Conservation (phyloP, 2,797 vertebrate species). For the Hemibagrus guttatus region DNA sequence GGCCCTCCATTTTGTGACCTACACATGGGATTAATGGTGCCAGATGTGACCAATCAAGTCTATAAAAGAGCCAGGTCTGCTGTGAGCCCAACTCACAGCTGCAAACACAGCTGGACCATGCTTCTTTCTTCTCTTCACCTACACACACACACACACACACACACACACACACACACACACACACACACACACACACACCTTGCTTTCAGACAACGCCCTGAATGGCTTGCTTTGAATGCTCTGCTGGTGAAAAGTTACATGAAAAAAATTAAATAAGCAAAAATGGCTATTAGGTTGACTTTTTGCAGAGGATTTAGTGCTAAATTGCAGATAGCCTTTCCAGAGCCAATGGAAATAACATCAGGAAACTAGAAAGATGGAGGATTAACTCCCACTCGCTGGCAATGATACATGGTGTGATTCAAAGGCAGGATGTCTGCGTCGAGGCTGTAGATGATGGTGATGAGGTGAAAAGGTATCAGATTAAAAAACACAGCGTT, state of each 20-base stretch:
- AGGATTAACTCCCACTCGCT: slow-evolving; percentile 45
- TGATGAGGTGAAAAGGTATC: slow-evolving; percentile 36
- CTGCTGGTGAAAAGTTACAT: slow-evolving; percentile 67
- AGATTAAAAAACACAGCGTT: slow-evolving; percentile 11
- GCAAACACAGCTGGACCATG: slow-evolving; percentile 71
- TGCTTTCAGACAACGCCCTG: not conserved
- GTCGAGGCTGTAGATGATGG: not conserved
- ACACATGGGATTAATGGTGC: slow-evolving; percentile 65
- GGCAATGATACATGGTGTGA: slow-evolving; percentile 29
- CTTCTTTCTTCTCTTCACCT: slow-evolving; percentile 33
- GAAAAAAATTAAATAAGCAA: slow-evolving; percentile 69
- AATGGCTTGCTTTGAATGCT: slow-evolving; percentile 33
- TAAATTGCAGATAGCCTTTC: slow-evolving; percentile 64
- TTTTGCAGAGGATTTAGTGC: slow-evolving; percentile 66
- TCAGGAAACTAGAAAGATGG: slow-evolving; percentile 55
- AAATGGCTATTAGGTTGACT: slow-evolving; percentile 72
- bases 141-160: too few species aligned
- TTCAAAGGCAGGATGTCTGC: slow-evolving; percentile 24
- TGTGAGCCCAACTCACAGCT: slow-evolving; percentile 65
- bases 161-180: too few species aligned
- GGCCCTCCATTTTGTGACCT: slow-evolving; percentile 45
- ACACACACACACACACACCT: too few species aligned
- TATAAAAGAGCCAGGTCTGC: slow-evolving; percentile 68
- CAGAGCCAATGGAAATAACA: slow-evolving; percentile 54
- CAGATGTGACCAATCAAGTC: slow-evolving; percentile 75